These are phyloP conservation scores for Drosophila athabasca DNA, from an alignment of 1,140 invertebrate species.

Conservation along the genomic window DNA sequence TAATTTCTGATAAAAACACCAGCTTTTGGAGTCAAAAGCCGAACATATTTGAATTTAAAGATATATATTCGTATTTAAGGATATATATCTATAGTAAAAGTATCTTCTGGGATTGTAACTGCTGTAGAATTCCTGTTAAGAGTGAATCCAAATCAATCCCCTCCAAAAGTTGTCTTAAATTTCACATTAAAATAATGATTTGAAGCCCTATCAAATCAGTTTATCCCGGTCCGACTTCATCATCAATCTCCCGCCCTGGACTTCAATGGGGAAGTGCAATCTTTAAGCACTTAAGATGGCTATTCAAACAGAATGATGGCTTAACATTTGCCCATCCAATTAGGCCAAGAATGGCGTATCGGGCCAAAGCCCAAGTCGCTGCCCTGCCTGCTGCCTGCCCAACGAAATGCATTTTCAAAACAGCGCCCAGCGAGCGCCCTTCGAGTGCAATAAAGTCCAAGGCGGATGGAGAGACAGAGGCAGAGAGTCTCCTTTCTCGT, in stretches of 20 bases:
- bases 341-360: conserved; percentile 77
- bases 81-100: too few relatives aligned
- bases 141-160: too few relatives aligned
- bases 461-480: conserved; percentile 22
- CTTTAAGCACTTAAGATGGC: conserved; percentile 47
- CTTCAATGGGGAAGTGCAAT: conserved; percentile 6
- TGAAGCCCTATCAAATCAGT: conserved; percentile 3
- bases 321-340: conserved; percentile 68
- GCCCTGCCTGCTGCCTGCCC: conserved; percentile 16
- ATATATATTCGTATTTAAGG: too few relatives aligned
- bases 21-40: too few relatives aligned
- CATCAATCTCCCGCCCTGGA: conserved; percentile 23
- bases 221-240: conserved; percentile 2
- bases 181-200: neutral
- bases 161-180: neutral
- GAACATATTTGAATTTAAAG: too few relatives aligned
- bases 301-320: conserved; percentile 41
- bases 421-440: conserved; percentile 28
- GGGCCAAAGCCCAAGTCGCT: conserved; percentile 59
- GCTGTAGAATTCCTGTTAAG: too few relatives aligned
- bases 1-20: too few relatives aligned
- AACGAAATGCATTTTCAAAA: conserved; percentile 66
- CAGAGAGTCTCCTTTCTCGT: neutral
- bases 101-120: too few relatives aligned
- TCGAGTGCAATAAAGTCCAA: conserved; percentile 37